Percentiles rank a stretch among this genome's conserved stretches.
Evolutionary conservation across 2,888 invertebrate species (phyloP).

Genomic region (Xestia ashworthii): DNA sequence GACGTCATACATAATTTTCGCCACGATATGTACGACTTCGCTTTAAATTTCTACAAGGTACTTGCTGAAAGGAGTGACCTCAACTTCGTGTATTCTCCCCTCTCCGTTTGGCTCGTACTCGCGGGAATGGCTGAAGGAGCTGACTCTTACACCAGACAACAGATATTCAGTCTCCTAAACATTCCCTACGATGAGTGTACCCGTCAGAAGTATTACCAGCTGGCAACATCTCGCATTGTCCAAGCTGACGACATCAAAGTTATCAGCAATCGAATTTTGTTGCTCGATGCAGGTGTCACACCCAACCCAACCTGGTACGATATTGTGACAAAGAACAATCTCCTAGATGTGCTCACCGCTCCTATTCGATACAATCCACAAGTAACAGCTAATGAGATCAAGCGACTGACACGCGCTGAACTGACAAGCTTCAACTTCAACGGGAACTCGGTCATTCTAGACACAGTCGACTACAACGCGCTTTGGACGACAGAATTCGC

Average conservation of each 20-base stretch:
- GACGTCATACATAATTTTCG: conserved; percentile 40
- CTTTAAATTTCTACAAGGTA: conserved; percentile 26
- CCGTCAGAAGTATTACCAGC: conserved; percentile 58
- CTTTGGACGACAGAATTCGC: conserved; percentile 45
- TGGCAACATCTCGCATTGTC: conserved; percentile 52
- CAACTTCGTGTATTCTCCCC: conserved; percentile 61
- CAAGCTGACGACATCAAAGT: conserved; percentile 55
- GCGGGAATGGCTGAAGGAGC: conserved; percentile 66
- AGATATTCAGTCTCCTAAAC: conserved; percentile 56
- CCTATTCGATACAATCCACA: conserved; percentile 54
- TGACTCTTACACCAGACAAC: conserved; percentile 41
- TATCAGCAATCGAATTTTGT: conserved; percentile 45
- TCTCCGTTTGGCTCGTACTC: conserved; percentile 61
- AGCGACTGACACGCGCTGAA: conserved; percentile 19
- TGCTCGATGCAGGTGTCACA: conserved; percentile 53
- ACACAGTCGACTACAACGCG: conserved; percentile 47
- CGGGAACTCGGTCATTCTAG: conserved; percentile 61
- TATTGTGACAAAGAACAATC: conserved; percentile 37
- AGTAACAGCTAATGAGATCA: conserved; percentile 44
- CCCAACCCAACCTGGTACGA: conserved; percentile 57
- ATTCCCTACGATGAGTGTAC: conserved; percentile 59
- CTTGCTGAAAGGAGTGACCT: conserved; percentile 29
- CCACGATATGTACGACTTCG: conserved; percentile 38
- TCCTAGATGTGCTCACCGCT: conserved; percentile 44
- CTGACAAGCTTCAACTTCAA: conserved; percentile 37